Evolutionary conservation across 1,140 invertebrate species (phyloP).

Genomic region (Hormaphis cornu): DNA sequence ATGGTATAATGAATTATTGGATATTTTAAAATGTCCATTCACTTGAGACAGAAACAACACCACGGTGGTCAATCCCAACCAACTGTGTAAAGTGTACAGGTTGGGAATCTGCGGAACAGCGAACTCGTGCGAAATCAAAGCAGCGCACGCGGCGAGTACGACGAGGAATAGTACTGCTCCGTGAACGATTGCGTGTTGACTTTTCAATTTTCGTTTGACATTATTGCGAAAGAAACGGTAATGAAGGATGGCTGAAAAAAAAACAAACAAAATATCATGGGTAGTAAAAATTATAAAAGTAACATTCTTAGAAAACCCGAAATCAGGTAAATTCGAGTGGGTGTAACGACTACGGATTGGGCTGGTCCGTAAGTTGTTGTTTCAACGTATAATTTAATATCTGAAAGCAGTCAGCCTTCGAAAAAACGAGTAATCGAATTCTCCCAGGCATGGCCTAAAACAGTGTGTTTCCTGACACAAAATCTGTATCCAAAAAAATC

Average conservation of each 20-base stretch:
- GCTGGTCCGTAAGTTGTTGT: too few species aligned
- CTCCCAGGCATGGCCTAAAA: too few species aligned
- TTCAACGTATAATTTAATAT: too few species aligned
- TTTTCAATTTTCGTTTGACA: conserved; percentile 65
- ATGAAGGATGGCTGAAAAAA: conserved; percentile 64
- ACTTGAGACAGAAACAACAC: conserved; percentile 69
- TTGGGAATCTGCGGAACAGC: conserved; percentile 55
- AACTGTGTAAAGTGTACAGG: conserved; percentile 75
- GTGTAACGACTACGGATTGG: too few species aligned
- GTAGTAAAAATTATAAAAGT: too few species aligned
- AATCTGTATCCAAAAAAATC: too few species aligned
- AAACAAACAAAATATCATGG: background rate
- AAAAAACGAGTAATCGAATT: too few species aligned
- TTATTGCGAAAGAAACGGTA: conserved; percentile 69
- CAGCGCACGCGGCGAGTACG: conserved; percentile 60
- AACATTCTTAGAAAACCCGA: too few species aligned
- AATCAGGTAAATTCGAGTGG: too few species aligned
- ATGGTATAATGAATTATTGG: too few species aligned
- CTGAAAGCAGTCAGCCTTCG: too few species aligned
- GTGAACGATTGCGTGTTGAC: conserved; percentile 54
- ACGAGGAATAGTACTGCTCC: conserved; percentile 38
- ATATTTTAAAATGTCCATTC: conserved; percentile 33
- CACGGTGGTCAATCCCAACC: conserved; percentile 69
- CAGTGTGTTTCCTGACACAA: too few species aligned
- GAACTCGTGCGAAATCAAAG: conserved; percentile 75